A percentile compares a stretch with the other conserved stretches of the same genome.
Evolutionary conservation across 2,797 vertebrate genomes (phyloP).

Genomic region (Eulemur coronatus): DNA sequence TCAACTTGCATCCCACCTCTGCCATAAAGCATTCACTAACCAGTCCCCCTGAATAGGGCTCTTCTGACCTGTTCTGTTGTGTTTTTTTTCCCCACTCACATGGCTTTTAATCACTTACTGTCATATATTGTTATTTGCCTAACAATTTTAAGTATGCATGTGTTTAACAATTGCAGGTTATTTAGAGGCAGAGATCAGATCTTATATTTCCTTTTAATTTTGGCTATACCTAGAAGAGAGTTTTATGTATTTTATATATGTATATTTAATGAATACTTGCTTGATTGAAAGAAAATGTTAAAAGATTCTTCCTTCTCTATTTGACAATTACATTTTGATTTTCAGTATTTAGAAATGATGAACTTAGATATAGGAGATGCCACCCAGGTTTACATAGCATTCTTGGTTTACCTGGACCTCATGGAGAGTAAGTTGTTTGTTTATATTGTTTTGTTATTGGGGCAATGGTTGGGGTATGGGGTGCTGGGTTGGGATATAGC

Average conservation of each 20-base stretch:
- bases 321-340: conserved; percentile 60
- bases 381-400: conserved; percentile 91
- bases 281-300: conserved; percentile 50
- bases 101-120: conserved; percentile 2
- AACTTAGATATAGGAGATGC: conserved; percentile 89
- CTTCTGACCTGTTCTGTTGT: neutral
- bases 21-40: neutral
- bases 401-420: conserved; percentile 95
- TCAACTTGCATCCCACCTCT: neutral
- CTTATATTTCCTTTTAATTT: neutral
- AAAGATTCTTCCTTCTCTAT: conserved; percentile 44
- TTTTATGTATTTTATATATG: neutral
- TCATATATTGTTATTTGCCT: conserved; percentile 1
- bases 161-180: conserved; percentile 5
- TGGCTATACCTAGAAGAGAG: neutral
- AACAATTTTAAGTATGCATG: neutral
- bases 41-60: neutral
- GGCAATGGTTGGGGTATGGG: neutral
- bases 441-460: conserved; percentile 47
- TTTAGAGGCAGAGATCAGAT: neutral
- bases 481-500: neutral
- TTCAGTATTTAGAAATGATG: conserved; percentile 92
- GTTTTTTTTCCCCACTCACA: neutral
- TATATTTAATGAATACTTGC: conserved; percentile 7
- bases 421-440: conserved; percentile 85